Evolutionary conservation across 2,888 invertebrate species (phyloP), one percentile per base, ranked within the genome.

Genomic region (Lochmaea crataegi): DNA sequence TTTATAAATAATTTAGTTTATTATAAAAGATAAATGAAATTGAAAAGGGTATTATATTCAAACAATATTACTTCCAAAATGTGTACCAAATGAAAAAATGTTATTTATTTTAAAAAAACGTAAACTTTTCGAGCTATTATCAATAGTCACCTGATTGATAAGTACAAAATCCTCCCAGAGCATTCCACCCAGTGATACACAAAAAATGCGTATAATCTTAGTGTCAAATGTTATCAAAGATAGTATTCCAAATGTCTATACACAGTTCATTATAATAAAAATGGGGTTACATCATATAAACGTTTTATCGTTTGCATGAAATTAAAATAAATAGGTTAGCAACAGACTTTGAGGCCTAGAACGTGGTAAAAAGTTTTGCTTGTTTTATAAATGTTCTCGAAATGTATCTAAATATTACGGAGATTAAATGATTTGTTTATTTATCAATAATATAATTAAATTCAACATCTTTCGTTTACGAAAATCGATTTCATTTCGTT

Each of bases 211-310:
- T 48, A 45, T 42, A 64, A 64, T 32, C 7, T 26, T 9, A 16
- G 32, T 45, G 65, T 65, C 65, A 65, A 65, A 65, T 32, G 65
- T 65, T 65, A 65, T 65, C 65, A 14, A 64, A 48, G 14, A 64
- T 51, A 65, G 51, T 51, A 65, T 48, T n/a, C 32, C n/a, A 48
- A 48, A 14, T 12, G 12, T 48, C 14, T 12, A 42, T 42, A 12
- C 48, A n/a, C 14, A 16, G 16, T 53, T 16, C 16, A 53, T 53
- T 0, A 53, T 42, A 38, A 16, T 16, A 61, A 61, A 41, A 61
- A 61, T n/a, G 10, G n/a, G n/a, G 41, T 61, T 61, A 61, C 61
- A 41, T 61, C 38, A 61, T 42, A 5, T 32, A 11, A 14, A 14
- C 10, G 32, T 57, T 57, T 57, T 10, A 26, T 58, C 45, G 11